phyloP scores from a whole-genome alignment of 1,140 invertebrate genomes.

The Diabrotica undecimpunctata region DNA sequence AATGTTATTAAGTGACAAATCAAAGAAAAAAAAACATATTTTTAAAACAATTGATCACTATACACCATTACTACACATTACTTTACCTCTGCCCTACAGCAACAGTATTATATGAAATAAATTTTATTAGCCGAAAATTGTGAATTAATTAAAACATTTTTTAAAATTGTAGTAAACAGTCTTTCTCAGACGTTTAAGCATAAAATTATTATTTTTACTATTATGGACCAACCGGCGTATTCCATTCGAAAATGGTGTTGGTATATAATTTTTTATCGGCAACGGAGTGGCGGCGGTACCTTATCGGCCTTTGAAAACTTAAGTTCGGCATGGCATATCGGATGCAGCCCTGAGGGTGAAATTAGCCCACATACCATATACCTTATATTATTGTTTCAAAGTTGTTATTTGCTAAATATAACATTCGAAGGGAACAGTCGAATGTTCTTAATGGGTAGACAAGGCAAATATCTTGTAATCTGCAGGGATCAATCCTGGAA shows the following conservation, averaged over 20 bases:
- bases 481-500: slow-evolving; percentile 31
- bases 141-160: too few species aligned
- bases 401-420: slow-evolving; percentile 24
- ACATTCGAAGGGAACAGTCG: slow-evolving; percentile 16
- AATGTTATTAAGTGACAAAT: too few species aligned
- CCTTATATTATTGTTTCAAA: slow-evolving; percentile 21
- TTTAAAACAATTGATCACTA: too few species aligned
- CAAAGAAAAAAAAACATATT: too few species aligned
- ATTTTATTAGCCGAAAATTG: too few species aligned
- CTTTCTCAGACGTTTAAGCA: too few species aligned
- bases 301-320: slow-evolving; percentile 7
- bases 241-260: background rate
- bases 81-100: too few species aligned
- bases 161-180: too few species aligned
- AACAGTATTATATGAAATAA: too few species aligned
- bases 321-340: slow-evolving; percentile 9
- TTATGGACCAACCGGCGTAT: background rate
- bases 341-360: background rate
- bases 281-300: background rate
- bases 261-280: slow-evolving; percentile 4
- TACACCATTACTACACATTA: too few species aligned
- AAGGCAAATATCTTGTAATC: slow-evolving; percentile 32
- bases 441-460: slow-evolving; percentile 22
- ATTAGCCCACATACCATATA: slow-evolving; percentile 13
- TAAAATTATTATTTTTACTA: background rate